Percentiles rank a stretch among this genome's conserved stretches.
These are phyloP conservation scores for Cepphus grylle DNA, from an alignment of 2,113 vertebrate species.

Conservation along the genomic window DNA sequence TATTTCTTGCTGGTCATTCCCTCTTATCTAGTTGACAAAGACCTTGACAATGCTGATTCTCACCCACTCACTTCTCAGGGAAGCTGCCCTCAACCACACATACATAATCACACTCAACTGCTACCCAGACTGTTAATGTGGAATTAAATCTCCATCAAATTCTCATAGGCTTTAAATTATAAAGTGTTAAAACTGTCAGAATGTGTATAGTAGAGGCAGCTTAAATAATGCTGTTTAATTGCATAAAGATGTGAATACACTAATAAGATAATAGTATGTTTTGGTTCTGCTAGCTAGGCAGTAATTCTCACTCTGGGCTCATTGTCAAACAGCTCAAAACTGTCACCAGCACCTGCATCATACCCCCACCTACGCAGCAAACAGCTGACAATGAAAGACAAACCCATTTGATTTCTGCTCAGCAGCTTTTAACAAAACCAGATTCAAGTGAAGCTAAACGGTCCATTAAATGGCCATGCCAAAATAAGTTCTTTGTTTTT, in stretches of 20 bases:
- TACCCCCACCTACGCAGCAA: slow-evolving; percentile 51
- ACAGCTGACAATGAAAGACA: slow-evolving; percentile 24
- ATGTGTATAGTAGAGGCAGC: neutral
- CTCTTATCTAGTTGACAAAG: neutral
- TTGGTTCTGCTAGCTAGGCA: slow-evolving; percentile 17
- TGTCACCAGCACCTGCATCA: slow-evolving; percentile 61
- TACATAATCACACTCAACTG: neutral
- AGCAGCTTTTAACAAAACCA: slow-evolving; percentile 47
- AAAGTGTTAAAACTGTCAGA: slow-evolving; percentile 14
- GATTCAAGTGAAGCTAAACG: slow-evolving; percentile 11
- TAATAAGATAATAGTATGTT: slow-evolving; percentile 33
- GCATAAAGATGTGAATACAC: neutral
- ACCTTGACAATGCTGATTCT: neutral
- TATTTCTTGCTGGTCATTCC: neutral
- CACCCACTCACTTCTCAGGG: neutral
- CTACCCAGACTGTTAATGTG: neutral
- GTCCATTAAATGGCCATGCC: slow-evolving; percentile 30
- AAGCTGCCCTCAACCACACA: neutral
- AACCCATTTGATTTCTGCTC: slow-evolving; percentile 4
- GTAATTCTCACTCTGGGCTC: slow-evolving; percentile 31
- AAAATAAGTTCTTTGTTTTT: slow-evolving; percentile 35
- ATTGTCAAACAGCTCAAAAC: slow-evolving; percentile 48
- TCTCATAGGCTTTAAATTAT: neutral
- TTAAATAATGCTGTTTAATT: neutral
- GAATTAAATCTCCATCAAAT: neutral